Evolutionary conservation across 2,113 vertebrate species (phyloP).

Genomic region (Microtus pennsylvanicus): DNA sequence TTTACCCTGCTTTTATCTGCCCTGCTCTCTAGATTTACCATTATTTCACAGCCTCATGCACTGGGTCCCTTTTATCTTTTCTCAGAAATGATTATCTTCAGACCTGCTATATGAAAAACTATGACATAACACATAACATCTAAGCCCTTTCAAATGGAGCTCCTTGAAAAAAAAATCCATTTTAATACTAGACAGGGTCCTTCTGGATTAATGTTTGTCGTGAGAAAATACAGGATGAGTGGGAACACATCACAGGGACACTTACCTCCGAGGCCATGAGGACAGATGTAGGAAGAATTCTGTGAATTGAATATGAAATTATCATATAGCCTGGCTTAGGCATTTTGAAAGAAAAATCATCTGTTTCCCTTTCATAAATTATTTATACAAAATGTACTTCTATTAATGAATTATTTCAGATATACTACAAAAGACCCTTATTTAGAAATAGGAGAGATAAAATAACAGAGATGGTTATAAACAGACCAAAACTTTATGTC

Average conservation of each 20-base stretch:
- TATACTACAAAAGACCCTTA: not conserved
- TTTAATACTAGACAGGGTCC: not conserved
- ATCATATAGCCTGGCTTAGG: not conserved
- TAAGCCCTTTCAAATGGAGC: conserved; percentile 61
- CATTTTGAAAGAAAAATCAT: conserved; percentile 7
- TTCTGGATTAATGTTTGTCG: not conserved
- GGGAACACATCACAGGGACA: not conserved
- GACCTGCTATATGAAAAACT: conserved; percentile 61
- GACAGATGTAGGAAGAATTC: not conserved
- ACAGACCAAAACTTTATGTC: not conserved
- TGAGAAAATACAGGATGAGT: not conserved
- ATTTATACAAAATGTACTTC: conserved; percentile 14
- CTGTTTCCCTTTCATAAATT: conserved; percentile 33
- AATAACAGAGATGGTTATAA: not conserved
- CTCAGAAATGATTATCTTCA: conserved; percentile 69
- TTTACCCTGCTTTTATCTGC: conserved; percentile 50
- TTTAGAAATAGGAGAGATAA: not conserved
- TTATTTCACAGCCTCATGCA: conserved; percentile 44
- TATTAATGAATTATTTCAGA: conserved; percentile 6
- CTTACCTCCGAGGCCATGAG: not conserved
- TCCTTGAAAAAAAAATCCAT: conserved; percentile 64
- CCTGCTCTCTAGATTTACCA: conserved; percentile 38
- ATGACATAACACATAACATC: conserved; percentile 51
- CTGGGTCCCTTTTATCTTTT: conserved; percentile 52
- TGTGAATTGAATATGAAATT: not conserved